Evolutionary conservation across 2,888 invertebrate genomes (phyloP).

Genomic region (Acholoe squamosa): DNA sequence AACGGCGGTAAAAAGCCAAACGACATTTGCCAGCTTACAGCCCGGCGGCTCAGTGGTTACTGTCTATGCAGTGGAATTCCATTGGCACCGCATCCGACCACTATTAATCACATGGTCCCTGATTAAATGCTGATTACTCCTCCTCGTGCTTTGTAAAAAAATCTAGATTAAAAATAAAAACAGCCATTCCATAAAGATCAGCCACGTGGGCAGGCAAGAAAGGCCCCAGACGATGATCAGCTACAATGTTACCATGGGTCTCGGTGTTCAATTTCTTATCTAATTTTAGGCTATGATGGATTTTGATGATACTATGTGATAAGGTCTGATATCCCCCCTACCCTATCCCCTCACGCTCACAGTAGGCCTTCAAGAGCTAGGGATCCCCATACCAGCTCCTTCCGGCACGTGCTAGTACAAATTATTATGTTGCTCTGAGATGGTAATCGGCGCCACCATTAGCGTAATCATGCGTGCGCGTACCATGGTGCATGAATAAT

Average conservation of each 20-base stretch:
- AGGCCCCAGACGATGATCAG: not conserved
- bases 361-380: not conserved
- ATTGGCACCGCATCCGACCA: not conserved
- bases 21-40: not conserved
- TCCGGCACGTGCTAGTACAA: slow-evolving; percentile 29
- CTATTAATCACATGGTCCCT: slow-evolving; percentile 46
- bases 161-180: slow-evolving; percentile 53
- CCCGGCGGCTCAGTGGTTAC: not conserved
- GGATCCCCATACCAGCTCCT: not conserved
- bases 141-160: not conserved
- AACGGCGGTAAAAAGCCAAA: not conserved
- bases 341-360: no score
- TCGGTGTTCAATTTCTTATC: slow-evolving; percentile 29
- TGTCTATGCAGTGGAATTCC: slow-evolving; percentile 37
- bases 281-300: slow-evolving; percentile 1
- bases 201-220: not conserved
- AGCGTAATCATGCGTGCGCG: slow-evolving; percentile 36
- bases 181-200: not conserved
- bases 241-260: not conserved
- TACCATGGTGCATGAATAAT: not conserved
- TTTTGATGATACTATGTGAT: not conserved
- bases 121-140: slow-evolving; percentile 42
- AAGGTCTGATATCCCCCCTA: not conserved
- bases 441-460: slow-evolving; percentile 13
- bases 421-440: not conserved